A percentile compares a stretch with the other conserved stretches of the same genome.
Evolutionary conservation across 2,113 vertebrate genomes (phyloP).

Genomic region (Oreochromis tanganicae): DNA sequence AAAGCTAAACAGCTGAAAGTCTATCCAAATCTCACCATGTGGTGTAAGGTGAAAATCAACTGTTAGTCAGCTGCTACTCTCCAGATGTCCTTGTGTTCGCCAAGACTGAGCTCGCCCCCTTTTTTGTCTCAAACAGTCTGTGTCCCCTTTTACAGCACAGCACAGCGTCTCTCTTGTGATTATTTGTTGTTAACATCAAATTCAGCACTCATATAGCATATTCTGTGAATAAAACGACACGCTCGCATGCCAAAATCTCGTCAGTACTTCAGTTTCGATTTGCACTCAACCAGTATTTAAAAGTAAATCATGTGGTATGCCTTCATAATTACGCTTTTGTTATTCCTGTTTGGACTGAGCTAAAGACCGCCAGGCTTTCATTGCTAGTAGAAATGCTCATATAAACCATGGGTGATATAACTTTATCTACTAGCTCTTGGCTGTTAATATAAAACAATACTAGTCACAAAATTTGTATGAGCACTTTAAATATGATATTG

Average conservation of each 20-base stretch:
- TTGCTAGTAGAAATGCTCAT: not conserved
- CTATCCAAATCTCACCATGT: constrained; percentile 21
- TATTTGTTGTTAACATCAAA: constrained; percentile 3
- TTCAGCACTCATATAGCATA: not conserved
- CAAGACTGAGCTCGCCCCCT: not conserved
- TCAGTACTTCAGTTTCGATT: not conserved
- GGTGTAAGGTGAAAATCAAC: constrained; percentile 24
- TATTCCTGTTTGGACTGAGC: not conserved
- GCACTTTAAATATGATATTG: constrained; percentile 57
- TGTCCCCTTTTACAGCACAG: not conserved
- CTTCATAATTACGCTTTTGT: not conserved
- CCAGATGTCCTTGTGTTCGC: constrained; percentile 37
- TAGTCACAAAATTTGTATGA: constrained; percentile 28
- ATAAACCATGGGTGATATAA: not conserved
- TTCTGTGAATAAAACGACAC: not conserved
- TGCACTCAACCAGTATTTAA: not conserved
- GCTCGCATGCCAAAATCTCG: not conserved
- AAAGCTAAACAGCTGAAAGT: not conserved
- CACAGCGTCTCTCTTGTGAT: not conserved
- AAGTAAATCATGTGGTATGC: not conserved
- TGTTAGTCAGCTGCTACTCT: constrained; percentile 31
- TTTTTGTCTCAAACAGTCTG: not conserved
- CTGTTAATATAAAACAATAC: constrained; percentile 47
- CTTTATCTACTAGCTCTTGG: constrained; percentile 17
- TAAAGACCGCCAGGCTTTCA: not conserved